Evolutionary conservation across 2,888 invertebrate genomes (phyloP).

Genomic region (Ochropleura leucogaster): DNA sequence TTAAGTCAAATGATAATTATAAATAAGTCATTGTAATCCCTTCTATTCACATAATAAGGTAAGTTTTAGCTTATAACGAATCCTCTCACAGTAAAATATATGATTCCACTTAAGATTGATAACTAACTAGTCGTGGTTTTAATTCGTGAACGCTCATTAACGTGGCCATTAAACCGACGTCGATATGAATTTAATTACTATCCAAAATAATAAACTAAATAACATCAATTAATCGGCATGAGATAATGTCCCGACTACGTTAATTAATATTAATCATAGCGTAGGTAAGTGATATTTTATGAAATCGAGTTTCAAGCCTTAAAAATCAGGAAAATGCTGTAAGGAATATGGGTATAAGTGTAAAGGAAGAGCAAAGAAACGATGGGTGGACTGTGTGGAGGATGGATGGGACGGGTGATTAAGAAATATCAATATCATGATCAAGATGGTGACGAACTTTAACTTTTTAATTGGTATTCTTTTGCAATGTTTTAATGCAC

Average conservation of each 20-base stretch:
- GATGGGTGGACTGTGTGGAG: too few relatives aligned
- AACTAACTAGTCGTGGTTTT: conserved; percentile 44
- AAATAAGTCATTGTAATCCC: conserved; percentile 34
- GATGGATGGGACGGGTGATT: too few relatives aligned
- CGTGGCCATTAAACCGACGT: conserved; percentile 42
- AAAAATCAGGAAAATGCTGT: too few relatives aligned
- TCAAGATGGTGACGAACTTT: too few relatives aligned
- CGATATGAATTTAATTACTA: conserved; percentile 35
- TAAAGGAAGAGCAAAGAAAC: too few relatives aligned
- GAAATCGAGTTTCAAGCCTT: background rate
- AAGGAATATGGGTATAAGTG: too few relatives aligned
- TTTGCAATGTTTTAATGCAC: too few relatives aligned
- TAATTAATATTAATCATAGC: conserved; percentile 22
- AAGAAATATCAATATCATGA: too few relatives aligned
- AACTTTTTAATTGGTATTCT: too few relatives aligned
- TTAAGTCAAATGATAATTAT: conserved; percentile 33
- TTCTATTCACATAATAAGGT: conserved; percentile 39
- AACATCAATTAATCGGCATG: conserved; percentile 27
- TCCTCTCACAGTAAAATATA: conserved; percentile 18
- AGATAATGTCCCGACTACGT: conserved; percentile 21
- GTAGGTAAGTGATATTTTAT: conserved; percentile 12
- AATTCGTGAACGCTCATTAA: conserved; percentile 60
- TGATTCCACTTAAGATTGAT: conserved; percentile 50
- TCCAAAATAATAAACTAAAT: conserved; percentile 28
- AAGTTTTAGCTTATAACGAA: conserved; percentile 17